phyloP scores from a whole-genome alignment of 2,797 vertebrate species.

The Schizopygopsis pylzovi region DNA sequence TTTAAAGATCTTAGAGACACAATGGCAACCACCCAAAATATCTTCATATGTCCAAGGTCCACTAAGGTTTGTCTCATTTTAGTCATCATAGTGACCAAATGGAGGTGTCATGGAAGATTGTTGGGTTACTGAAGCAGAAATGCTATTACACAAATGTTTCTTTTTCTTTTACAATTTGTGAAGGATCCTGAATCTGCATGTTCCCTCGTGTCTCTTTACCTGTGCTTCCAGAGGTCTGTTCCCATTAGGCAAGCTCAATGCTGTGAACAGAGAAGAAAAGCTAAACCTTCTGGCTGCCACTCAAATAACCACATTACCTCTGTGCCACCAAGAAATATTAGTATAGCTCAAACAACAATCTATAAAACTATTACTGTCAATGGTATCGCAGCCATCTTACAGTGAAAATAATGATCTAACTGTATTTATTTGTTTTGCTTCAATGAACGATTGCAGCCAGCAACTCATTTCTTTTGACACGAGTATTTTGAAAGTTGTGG shows the following conservation, averaged over 20 bases:
- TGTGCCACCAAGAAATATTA: neutral
- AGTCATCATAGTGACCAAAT: neutral
- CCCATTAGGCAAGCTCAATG: neutral
- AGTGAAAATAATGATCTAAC: conserved; percentile 23
- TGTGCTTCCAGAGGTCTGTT: neutral
- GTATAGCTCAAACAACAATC: conserved; percentile 9
- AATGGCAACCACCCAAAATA: neutral
- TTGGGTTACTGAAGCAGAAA: neutral
- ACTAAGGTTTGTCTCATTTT: neutral
- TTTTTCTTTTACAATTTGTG: neutral
- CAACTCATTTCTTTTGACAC: conserved; percentile 22
- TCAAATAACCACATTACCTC: conserved; percentile 1
- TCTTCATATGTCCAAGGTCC: neutral
- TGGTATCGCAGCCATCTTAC: neutral
- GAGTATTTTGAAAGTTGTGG: conserved; percentile 18
- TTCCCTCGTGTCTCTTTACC: neutral
- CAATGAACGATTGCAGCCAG: conserved; percentile 4
- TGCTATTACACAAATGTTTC: neutral
- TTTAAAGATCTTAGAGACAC: neutral
- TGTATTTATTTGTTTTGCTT: conserved; percentile 30
- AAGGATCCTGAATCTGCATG: neutral
- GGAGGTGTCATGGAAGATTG: neutral
- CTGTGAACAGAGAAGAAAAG: neutral
- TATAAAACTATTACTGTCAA: neutral
- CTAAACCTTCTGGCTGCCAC: neutral